These are phyloP conservation scores for Habroteleia sp. DNA, from an alignment of 2,888 invertebrate genomes.

Conservation along the genomic window DNA sequence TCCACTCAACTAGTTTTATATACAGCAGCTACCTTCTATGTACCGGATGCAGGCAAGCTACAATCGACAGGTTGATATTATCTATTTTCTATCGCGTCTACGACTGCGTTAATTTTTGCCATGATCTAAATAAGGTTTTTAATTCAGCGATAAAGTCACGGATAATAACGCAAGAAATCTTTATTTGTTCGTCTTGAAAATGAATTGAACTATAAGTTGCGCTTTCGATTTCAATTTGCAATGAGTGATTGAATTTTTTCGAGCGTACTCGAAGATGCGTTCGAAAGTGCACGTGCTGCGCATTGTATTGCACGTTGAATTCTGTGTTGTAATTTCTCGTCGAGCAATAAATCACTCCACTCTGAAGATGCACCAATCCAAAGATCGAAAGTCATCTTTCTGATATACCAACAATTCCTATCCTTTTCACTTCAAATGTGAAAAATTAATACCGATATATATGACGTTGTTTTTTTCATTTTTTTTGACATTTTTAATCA, in stretches of 20 bases:
- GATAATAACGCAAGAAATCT: slow-evolving; percentile 1
- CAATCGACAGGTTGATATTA: slow-evolving; percentile 61
- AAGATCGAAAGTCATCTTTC: slow-evolving; percentile 22
- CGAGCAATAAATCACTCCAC: slow-evolving; percentile 24
- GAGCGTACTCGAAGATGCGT: slow-evolving; percentile 7
- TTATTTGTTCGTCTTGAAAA: slow-evolving; percentile 11
- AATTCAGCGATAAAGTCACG: slow-evolving; percentile 13
- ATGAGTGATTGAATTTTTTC: slow-evolving; percentile 6
- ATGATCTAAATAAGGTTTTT: slow-evolving; percentile 22
- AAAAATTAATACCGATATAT: no score
- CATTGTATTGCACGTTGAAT: slow-evolving; percentile 14
- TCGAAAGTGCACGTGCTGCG: slow-evolving; percentile 31
- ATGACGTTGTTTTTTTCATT: no score
- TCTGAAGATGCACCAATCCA: slow-evolving; percentile 5
- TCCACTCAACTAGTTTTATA: slow-evolving; percentile 58
- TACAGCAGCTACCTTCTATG: slow-evolving; percentile 31
- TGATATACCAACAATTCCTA: slow-evolving; percentile 6
- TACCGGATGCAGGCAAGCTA: slow-evolving; percentile 42
- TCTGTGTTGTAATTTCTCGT: slow-evolving; percentile 16
- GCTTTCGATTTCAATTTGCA: slow-evolving; percentile 34
- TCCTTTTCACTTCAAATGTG: not conserved
- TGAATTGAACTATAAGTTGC: not conserved
- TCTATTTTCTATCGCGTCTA: slow-evolving; percentile 33
- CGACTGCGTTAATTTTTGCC: slow-evolving; percentile 11
- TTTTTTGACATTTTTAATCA: no score